Conservation (phyloP, 2,797 vertebrate species). For the Nothura maculosa region DNA sequence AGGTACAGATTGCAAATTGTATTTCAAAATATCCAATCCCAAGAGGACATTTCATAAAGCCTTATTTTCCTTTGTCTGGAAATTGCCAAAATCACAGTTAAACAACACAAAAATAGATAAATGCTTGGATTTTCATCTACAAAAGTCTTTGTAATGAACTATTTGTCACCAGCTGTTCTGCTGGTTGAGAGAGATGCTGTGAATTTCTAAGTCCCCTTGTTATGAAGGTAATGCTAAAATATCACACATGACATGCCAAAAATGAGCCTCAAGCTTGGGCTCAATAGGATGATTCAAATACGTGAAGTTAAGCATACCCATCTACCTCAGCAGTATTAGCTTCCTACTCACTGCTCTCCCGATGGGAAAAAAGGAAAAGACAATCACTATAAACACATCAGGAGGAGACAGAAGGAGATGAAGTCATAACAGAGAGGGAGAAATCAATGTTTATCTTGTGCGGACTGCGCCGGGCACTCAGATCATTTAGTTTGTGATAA, state of each 20-base stretch:
- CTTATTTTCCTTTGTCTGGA: constrained; percentile 26
- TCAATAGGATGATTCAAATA: not conserved
- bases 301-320: not conserved
- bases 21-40: constrained; percentile 13
- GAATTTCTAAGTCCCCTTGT: constrained; percentile 34
- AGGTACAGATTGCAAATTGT: constrained; percentile 70
- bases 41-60: not conserved
- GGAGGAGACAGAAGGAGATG: constrained; percentile 40
- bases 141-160: constrained; percentile 28
- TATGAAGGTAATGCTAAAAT: constrained; percentile 14
- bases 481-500: constrained; percentile 69
- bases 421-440: constrained; percentile 36
- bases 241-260: not conserved
- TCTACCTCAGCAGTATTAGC: not conserved
- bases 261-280: not conserved
- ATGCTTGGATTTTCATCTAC: constrained; percentile 34
- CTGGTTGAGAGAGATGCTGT: not conserved
- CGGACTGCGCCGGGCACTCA: constrained; percentile 55
- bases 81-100: constrained; percentile 30
- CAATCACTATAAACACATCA: constrained; percentile 39
- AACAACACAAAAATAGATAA: constrained; percentile 31
- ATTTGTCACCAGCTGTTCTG: constrained; percentile 3
- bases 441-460: constrained; percentile 58
- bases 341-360: not conserved
- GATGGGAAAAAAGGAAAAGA: constrained; percentile 4